Percentiles rank a stretch among this genome's conserved stretches.
Conservation (phyloP, 2,888 invertebrate species). For the Arrhopalites spinosus region DNA sequence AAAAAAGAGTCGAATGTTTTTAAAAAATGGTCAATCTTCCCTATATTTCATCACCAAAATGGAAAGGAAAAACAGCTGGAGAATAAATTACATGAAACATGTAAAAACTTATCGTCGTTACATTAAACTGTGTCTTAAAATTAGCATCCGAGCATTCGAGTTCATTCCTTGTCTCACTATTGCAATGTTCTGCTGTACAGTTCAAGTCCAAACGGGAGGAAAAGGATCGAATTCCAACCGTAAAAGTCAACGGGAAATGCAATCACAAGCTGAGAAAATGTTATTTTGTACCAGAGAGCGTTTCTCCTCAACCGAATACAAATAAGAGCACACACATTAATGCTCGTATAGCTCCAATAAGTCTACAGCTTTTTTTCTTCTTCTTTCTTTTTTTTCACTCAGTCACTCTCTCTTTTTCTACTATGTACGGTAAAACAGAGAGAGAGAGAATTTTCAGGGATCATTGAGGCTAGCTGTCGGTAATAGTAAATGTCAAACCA, state of each 20-base stretch:
- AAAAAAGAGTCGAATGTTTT: background rate
- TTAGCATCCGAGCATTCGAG: slow-evolving; percentile 8
- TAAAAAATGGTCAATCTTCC: slow-evolving; percentile 1
- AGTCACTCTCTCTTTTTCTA: no score
- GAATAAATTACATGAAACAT: slow-evolving; percentile 8
- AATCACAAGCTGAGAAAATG: slow-evolving; percentile 24
- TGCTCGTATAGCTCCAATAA: background rate
- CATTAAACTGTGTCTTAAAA: slow-evolving; percentile 9
- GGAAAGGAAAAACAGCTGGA: slow-evolving; percentile 12
- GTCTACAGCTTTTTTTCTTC: slow-evolving; percentile 4
- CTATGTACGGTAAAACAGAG: no score
- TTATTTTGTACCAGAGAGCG: slow-evolving; percentile 10
- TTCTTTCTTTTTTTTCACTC: background rate
- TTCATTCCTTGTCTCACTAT: background rate
- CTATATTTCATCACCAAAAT: slow-evolving; percentile 6
- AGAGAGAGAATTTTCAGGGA: slow-evolving; percentile 9
- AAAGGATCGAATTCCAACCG: slow-evolving; percentile 11
- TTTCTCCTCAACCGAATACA: slow-evolving; percentile 4
- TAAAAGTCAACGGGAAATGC: slow-evolving; percentile 35
- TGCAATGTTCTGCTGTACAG: background rate
- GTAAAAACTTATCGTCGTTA: background rate
- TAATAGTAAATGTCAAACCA: slow-evolving; percentile 21
- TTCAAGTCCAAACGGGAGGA: background rate
- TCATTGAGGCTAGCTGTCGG: slow-evolving; percentile 17
- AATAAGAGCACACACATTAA: slow-evolving; percentile 17